Base-by-base conservation (phyloP, 1,140 invertebrate genomes). In the Pollicipes pollicipes region DNA sequence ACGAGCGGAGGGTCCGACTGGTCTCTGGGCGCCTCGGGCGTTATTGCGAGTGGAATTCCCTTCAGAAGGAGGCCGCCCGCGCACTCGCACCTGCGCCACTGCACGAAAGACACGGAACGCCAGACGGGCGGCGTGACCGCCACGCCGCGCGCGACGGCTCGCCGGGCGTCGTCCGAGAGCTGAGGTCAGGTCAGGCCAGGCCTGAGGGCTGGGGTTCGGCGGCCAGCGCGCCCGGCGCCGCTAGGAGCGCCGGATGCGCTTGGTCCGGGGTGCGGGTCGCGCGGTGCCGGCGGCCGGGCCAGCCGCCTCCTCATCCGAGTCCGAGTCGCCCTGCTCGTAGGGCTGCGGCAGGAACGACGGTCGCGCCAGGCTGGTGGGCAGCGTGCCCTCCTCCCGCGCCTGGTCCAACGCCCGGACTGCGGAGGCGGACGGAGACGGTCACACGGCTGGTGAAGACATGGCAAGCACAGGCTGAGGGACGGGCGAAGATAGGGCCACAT, bases 301-400 rank as follows among this genome's bases (percentile, higher is more conserved):
- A 21, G 45, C 45, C 6, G 45, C 45, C 45, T 58, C 45, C 45
- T 58, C 45, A 10, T 58, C 45, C 13, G 45, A 58, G 45, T 58
- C 45, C 13, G 45, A 58, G 45, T 58, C 45, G 45, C 13, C 45
- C 6, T 10, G 13, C 45, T 58, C 45, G 45, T 58, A 58, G 13
- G 45, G 13, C 13, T 21, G 13, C 13, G 69, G 6, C 66, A 70
- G 6, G 69, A 69, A 73, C 26, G 68, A 27, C 10, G 70, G 27
- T 0, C 45, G 45, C 45, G 13, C 13, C 45, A 58, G 45, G 21
- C 45, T 21, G 45, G 45, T 21, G 13, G 45, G 45, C 10, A 58
- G 45, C 10, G 45, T 58, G 45, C 45, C 45, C 45, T 58, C 45
- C 45, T 58, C 45, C 2, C 45, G 45, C 13, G 45, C 45, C 13